phyloP scores from a whole-genome alignment of 64 coral and sea anemone species.

The Orbicella faveolata region DNA sequence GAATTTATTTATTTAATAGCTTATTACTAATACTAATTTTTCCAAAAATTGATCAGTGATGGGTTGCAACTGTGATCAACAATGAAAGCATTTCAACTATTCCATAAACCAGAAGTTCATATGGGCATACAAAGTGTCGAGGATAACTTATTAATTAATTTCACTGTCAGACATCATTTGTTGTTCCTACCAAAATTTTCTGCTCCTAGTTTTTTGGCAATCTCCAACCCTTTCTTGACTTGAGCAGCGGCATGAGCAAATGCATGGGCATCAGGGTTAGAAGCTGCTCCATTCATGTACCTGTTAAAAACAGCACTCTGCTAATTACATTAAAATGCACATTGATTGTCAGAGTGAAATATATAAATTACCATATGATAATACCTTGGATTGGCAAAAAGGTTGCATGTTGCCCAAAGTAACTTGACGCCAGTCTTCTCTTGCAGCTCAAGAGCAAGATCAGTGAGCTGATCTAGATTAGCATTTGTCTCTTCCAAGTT shows the following conservation, averaged over 20 bases:
- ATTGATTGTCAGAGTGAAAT: not conserved
- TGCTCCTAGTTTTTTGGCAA: constrained; percentile 93
- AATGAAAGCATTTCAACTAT: too few species aligned
- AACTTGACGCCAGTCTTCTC: constrained; percentile 74
- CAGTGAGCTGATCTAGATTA: constrained; percentile 87
- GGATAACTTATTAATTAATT: not conserved
- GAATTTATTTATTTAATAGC: too few species aligned
- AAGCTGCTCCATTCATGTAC: constrained; percentile 92
- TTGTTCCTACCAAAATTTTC: constrained; percentile 80
- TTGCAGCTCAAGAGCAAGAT: constrained; percentile 80
- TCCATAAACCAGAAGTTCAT: too few species aligned
- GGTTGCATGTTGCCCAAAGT: constrained; percentile 85
- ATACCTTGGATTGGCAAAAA: constrained; percentile 83
- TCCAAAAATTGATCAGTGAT: too few species aligned
- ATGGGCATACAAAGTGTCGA: too few species aligned
- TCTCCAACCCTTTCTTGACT: constrained; percentile 92
- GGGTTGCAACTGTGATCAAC: too few species aligned
- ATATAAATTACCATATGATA: not conserved
- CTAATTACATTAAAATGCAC: not conserved
- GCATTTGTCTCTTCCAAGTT: constrained; percentile 79
- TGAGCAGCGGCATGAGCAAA: constrained; percentile 94
- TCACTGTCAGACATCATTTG: not conserved
- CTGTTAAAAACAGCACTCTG: constrained; percentile 8
- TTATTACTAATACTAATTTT: too few species aligned
- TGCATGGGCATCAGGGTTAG: constrained; percentile 84